phyloP scores from a whole-genome alignment of 1,140 invertebrate genomes.

The Hestina assimilis region DNA sequence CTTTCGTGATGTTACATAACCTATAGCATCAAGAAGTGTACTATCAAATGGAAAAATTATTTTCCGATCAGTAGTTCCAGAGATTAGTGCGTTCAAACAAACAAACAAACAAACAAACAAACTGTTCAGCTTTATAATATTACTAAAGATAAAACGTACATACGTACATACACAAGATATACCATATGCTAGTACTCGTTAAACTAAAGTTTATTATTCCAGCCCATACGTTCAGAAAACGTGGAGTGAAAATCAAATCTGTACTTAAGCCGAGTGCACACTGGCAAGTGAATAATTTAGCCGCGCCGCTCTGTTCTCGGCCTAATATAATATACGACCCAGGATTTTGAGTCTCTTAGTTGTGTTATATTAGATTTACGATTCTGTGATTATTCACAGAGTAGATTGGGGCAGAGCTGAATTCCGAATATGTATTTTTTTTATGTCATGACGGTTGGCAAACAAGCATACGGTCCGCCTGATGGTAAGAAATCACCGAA shows the following conservation, averaged over 20 bases:
- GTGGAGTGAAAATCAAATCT: slow-evolving; percentile 42
- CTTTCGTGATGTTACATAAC: too few species aligned
- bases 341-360: slow-evolving; percentile 61
- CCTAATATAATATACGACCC: slow-evolving; percentile 67
- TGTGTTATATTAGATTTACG: slow-evolving; percentile 71
- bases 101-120: too few species aligned
- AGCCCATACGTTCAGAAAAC: slow-evolving; percentile 23
- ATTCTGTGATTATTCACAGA: slow-evolving; percentile 63
- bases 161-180: not conserved
- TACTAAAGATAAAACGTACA: not conserved
- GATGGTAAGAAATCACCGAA: too few species aligned
- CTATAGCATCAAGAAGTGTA: too few species aligned
- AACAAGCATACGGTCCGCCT: too few species aligned
- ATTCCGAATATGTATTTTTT: not conserved
- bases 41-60: too few species aligned
- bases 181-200: not conserved
- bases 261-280: slow-evolving; percentile 52
- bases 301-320: slow-evolving; percentile 45
- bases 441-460: not conserved
- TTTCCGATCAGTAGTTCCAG: too few species aligned
- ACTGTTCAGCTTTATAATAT: too few species aligned
- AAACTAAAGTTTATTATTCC: slow-evolving; percentile 11
- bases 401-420: slow-evolving; percentile 27
- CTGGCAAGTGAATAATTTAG: slow-evolving; percentile 48
- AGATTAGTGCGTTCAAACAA: too few species aligned